These are phyloP conservation scores for Garra rufa DNA, from an alignment of 2,113 vertebrate species.

Conservation along the genomic window DNA sequence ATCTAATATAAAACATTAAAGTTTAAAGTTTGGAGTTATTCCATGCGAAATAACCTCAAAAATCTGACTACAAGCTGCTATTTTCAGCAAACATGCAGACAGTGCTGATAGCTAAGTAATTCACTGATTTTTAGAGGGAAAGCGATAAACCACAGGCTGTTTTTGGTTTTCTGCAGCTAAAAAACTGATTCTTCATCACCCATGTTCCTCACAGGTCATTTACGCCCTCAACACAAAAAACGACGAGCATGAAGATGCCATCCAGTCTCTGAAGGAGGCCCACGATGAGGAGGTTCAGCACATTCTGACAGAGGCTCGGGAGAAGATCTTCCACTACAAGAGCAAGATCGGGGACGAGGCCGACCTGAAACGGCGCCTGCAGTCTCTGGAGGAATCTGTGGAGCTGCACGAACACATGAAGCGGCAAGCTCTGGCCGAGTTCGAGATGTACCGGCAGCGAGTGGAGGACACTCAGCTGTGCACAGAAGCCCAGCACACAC, in stretches of 20 bases:
- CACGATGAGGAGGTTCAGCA: conserved; percentile 97
- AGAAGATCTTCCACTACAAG: conserved; percentile 94
- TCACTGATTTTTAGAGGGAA: neutral
- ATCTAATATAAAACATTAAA: neutral
- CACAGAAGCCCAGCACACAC: conserved; percentile 94
- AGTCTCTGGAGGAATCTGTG: conserved; percentile 90
- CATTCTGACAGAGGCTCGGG: conserved; percentile 93
- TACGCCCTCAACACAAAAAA: conserved; percentile 98
- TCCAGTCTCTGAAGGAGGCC: conserved; percentile 91
- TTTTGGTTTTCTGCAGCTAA: too few species aligned
- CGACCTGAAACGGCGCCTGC: conserved; percentile 89
- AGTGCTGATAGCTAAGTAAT: neutral
- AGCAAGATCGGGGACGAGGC: conserved; percentile 89
- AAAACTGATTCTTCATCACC: too few species aligned
- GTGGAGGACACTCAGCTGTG: conserved; percentile 95
- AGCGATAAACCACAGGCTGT: neutral
- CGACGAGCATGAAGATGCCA: conserved; percentile 93
- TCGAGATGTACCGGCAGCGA: conserved; percentile 92
- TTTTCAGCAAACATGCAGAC: neutral
- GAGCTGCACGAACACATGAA: conserved; percentile 95
- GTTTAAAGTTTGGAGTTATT: neutral
- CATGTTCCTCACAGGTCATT: conserved; percentile 83
- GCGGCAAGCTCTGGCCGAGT: conserved; percentile 91
- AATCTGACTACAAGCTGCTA: neutral
- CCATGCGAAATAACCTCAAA: neutral